Conservation (phyloP, 2,797 vertebrate species). For the Arnoldichthys spilopterus region DNA sequence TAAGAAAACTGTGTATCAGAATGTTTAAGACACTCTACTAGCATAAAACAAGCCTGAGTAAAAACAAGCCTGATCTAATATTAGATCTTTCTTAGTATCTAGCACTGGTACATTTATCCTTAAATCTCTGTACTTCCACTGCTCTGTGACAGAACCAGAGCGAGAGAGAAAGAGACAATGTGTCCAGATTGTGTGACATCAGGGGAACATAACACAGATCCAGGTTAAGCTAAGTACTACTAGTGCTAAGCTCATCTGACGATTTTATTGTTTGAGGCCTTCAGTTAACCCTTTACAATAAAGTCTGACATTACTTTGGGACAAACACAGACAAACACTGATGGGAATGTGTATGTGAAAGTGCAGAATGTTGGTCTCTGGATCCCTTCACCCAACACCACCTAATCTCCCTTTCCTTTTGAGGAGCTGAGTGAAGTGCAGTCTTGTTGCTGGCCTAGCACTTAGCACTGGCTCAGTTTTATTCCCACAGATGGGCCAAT, state of each 20-base stretch:
- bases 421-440: neutral
- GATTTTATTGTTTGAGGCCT: neutral
- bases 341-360: slow-evolving; percentile 3
- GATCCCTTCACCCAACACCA: slow-evolving; percentile 38
- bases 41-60: too few relatives aligned
- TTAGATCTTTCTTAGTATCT: too few relatives aligned
- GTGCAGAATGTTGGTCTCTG: slow-evolving; percentile 35
- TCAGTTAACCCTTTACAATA: slow-evolving; percentile 20
- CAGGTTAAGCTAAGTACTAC: slow-evolving; percentile 15
- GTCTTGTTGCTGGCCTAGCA: neutral
- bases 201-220: slow-evolving; percentile 10
- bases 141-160: neutral
- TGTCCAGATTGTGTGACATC: slow-evolving; percentile 25
- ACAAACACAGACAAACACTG: neutral
- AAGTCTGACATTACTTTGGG: slow-evolving; percentile 5
- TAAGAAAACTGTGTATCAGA: too few relatives aligned
- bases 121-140: neutral
- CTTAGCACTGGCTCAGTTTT: neutral
- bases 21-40: too few relatives aligned
- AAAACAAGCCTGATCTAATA: too few relatives aligned
- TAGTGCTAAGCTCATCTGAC: slow-evolving; percentile 20
- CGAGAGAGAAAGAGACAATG: neutral
- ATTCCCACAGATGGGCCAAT: slow-evolving; percentile 66
- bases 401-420: neutral
- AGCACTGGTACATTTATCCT: neutral